Evolutionary conservation across 2,113 vertebrate genomes (phyloP), one percentile per base, ranked within the genome.

Genomic region (Sceloporus tristichus): DNA sequence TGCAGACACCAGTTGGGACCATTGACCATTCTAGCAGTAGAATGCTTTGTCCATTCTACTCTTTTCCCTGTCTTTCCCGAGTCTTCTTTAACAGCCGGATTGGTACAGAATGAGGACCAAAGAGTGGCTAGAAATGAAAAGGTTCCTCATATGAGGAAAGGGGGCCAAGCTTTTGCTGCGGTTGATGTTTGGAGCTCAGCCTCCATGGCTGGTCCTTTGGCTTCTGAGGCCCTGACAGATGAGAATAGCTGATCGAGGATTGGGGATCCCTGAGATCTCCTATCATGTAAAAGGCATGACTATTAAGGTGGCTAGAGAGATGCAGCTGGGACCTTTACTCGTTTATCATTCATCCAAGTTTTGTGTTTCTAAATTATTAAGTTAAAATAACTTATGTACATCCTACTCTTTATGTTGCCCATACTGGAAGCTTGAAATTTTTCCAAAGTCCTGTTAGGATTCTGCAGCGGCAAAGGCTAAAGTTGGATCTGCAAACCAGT

Each of bases 291-390:
- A 65, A 25, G 59, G 34, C 34, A n/a, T 9, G 27, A 56, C 21
- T 38, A 8, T 54, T 25, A 62, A 40, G 14, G 19, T 40, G 53
- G 83, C 27, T 38, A 11, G 14, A 75, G 38, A 40, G 14, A 2
- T 59, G 25, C 23, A 16, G 21, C 53, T 34, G 8, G 9, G 3
- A 21, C 13, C 16, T 11, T 8, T 9, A 71, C 11, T 4, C 29
- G 18, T n/a, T 75, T 40, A 16, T 62, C 71, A 62, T 59, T 62
- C 40, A 4, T 42, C n/a, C 38, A 19, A 18, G 38, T 27, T 85
- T 75, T 70, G 34, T 27, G 14, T 84, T 84, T 84, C 70, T 84
- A 56, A 56, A 84, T 25, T 74, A 54, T 74, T 62, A 62, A 34
- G 34, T 73, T n/a, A 73, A 38, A 34, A 5, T 16, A 34, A 10